Evolutionary conservation across 2,113 vertebrate genomes (phyloP).

Genomic region (Callipepla californica): DNA sequence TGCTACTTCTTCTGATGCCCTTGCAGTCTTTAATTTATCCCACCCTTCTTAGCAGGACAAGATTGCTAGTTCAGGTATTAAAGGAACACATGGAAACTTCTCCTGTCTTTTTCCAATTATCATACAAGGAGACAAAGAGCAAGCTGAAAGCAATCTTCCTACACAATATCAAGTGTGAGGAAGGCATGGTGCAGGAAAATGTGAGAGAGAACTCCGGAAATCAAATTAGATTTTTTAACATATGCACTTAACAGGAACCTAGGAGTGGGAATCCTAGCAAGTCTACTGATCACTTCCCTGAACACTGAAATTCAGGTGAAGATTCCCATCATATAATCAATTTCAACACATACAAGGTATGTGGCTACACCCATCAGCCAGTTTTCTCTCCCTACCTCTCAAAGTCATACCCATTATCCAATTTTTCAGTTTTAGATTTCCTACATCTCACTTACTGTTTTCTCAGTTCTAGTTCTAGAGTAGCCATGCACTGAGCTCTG

Average conservation of each 20-base stretch:
- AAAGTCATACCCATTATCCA: background rate
- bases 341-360: background rate
- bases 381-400: conserved; percentile 15
- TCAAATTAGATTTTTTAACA: background rate
- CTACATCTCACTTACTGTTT: background rate
- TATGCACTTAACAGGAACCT: background rate
- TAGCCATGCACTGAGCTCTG: background rate
- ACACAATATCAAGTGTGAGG: background rate
- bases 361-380: conserved; percentile 32
- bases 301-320: background rate
- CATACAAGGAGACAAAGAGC: background rate
- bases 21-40: background rate
- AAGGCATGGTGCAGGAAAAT: background rate
- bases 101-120: background rate
- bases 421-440: background rate
- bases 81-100: background rate
- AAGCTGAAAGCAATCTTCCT: background rate
- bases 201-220: background rate
- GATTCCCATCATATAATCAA: background rate
- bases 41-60: background rate
- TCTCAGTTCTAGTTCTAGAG: fast-evolving
- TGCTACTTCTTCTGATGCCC: background rate
- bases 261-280: background rate
- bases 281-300: background rate
- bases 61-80: background rate